Percentiles rank a stretch among this genome's conserved stretches.
phyloP scores from a whole-genome alignment of 2,797 vertebrate genomes.

The Spea hammondii region DNA sequence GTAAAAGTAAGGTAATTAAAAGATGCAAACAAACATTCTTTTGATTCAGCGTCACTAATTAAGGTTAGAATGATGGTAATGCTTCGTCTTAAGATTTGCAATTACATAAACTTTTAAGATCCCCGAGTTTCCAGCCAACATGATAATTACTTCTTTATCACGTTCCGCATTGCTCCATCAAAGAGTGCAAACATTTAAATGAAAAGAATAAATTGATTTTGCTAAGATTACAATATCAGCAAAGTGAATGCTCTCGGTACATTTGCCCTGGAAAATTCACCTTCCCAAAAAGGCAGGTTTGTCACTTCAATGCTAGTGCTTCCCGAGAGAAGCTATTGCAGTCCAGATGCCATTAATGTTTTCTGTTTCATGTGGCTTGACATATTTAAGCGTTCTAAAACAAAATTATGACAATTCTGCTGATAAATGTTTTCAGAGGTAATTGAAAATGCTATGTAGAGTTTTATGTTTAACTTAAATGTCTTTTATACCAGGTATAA shows the following conservation, averaged over 20 bases:
- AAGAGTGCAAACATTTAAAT: neutral
- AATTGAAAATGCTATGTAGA: neutral
- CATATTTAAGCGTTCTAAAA: neutral
- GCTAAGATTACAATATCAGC: neutral
- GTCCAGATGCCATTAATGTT: no score
- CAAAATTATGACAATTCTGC: neutral
- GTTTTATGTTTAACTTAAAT: no score
- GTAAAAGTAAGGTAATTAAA: constrained; percentile 1
- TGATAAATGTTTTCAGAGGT: neutral
- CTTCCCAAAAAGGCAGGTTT: neutral
- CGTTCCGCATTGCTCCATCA: neutral
- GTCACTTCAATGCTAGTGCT: neutral
- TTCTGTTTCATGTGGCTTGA: neutral
- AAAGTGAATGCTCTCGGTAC: neutral
- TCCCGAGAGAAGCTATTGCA: neutral
- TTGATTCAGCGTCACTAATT: neutral
- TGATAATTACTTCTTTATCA: constrained; percentile 3
- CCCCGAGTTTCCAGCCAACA: neutral
- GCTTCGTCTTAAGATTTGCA: neutral
- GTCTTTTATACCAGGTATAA: no score
- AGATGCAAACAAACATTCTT: neutral
- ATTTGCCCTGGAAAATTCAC: neutral
- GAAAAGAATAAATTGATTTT: neutral
- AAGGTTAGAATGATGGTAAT: constrained; percentile 4
- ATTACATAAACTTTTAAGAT: constrained; percentile 14